Conservation (phyloP, 2,888 invertebrate genomes). For the Digitonthophagus gazella region DNA sequence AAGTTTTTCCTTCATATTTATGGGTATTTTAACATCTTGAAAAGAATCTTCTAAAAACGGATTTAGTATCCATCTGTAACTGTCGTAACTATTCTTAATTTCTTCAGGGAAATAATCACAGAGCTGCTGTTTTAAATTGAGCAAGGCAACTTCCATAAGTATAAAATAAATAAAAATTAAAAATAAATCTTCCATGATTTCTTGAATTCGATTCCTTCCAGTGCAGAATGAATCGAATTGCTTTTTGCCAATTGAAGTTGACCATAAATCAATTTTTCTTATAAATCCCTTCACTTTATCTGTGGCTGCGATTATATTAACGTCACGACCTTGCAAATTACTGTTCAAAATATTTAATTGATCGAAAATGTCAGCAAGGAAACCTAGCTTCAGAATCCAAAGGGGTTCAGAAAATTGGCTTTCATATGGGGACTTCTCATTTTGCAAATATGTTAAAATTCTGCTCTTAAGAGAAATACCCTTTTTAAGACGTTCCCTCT, state of each 20-base stretch:
- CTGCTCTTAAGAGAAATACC: too few relatives aligned
- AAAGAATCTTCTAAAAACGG: not conserved
- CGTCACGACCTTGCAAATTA: not conserved
- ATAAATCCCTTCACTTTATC: constrained; percentile 1
- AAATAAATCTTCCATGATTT: constrained; percentile 9
- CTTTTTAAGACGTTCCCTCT: too few relatives aligned
- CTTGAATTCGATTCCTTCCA: too few relatives aligned
- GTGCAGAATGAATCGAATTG: constrained; percentile 19
- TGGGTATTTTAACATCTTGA: not conserved
- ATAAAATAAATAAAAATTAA: not conserved
- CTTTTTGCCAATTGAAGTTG: constrained; percentile 14
- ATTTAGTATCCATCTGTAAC: constrained; percentile 5
- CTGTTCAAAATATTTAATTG: constrained; percentile 1
- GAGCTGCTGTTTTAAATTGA: constrained; percentile 19
- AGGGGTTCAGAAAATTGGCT: constrained; percentile 13
- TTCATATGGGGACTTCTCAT: not conserved
- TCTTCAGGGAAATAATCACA: constrained; percentile 3
- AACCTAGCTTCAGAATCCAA: not conserved
- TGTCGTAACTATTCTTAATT: not conserved
- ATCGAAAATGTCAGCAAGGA: not conserved
- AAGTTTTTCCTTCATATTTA: not conserved
- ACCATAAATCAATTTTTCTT: constrained; percentile 1
- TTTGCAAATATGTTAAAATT: too few relatives aligned
- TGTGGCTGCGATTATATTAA: not conserved
- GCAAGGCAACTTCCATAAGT: constrained; percentile 13